phyloP scores from a whole-genome alignment of 53 echinoderm and acorn worm species.

The Antedon mediterranea region DNA sequence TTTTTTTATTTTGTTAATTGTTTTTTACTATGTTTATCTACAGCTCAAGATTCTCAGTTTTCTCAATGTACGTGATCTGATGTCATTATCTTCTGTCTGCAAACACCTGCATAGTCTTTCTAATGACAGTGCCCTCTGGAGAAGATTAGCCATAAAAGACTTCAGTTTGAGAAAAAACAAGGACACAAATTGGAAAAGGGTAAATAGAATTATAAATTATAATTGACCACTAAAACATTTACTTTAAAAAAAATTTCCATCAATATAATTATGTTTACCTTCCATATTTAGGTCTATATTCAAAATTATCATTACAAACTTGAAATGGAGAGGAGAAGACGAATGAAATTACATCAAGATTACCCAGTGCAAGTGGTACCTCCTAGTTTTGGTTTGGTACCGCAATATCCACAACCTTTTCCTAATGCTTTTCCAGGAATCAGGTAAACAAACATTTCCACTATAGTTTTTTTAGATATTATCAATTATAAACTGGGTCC shows the following conservation, averaged over 20 bases:
- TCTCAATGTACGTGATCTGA: constrained; percentile 35
- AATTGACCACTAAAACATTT: no score
- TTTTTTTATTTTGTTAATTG: not conserved
- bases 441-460: no score
- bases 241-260: no score
- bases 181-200: constrained; percentile 47
- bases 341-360: not conserved
- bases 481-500: no score
- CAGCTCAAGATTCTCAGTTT: constrained; percentile 73
- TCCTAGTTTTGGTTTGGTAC: not conserved
- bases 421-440: not conserved
- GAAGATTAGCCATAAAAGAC: constrained; percentile 48
- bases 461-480: no score
- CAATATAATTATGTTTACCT: no score
- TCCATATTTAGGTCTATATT: not conserved
- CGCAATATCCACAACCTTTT: not conserved
- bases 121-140: constrained; percentile 54
- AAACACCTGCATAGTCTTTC: constrained; percentile 41
- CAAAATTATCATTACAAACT: not conserved
- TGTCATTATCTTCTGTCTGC: constrained; percentile 43
- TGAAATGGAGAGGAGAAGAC: not conserved
- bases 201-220: no score
- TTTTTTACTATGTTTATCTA: not conserved
- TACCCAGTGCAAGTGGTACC: not conserved
- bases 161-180: constrained; percentile 36